A percentile compares a stretch with the other conserved stretches of the same genome.
phyloP scores from a whole-genome alignment of 2,888 invertebrate species.

The Napeogenes sylphis region DNA sequence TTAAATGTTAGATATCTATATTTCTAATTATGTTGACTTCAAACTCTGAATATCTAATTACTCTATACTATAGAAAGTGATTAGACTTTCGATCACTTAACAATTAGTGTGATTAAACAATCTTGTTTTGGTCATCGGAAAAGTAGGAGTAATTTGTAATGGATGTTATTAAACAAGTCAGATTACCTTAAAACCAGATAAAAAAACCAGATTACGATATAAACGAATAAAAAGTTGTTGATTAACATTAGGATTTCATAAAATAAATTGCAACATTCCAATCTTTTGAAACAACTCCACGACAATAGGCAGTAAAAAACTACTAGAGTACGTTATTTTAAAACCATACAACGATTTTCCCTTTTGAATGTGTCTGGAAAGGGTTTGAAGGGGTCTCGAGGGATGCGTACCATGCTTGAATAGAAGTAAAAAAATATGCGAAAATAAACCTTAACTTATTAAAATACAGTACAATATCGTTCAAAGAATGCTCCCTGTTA shows the following conservation, averaged over 20 bases:
- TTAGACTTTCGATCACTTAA: too few species aligned
- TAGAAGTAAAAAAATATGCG: background rate
- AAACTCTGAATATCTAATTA: too few species aligned
- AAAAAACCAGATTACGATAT: too few species aligned
- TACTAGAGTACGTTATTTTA: constrained; percentile 23
- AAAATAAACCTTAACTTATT: constrained; percentile 3
- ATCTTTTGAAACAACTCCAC: constrained; percentile 8
- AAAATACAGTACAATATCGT: background rate
- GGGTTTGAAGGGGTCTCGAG: constrained; percentile 31
- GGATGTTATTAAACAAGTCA: too few species aligned
- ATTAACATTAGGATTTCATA: background rate
- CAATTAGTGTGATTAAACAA: too few species aligned
- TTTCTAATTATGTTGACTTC: too few species aligned
- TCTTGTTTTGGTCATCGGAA: too few species aligned
- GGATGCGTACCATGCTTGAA: constrained; percentile 20
- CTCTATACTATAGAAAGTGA: too few species aligned
- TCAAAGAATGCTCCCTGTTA: background rate
- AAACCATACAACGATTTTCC: constrained; percentile 27
- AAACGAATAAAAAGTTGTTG: too few species aligned
- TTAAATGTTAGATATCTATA: too few species aligned
- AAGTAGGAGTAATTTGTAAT: too few species aligned
- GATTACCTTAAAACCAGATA: too few species aligned
- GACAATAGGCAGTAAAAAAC: constrained; percentile 26
- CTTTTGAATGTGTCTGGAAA: constrained; percentile 33
- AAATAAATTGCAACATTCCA: background rate